Base-by-base conservation (phyloP, 2,113 vertebrate genomes). In the Mesoclemmys tuberculata region DNA sequence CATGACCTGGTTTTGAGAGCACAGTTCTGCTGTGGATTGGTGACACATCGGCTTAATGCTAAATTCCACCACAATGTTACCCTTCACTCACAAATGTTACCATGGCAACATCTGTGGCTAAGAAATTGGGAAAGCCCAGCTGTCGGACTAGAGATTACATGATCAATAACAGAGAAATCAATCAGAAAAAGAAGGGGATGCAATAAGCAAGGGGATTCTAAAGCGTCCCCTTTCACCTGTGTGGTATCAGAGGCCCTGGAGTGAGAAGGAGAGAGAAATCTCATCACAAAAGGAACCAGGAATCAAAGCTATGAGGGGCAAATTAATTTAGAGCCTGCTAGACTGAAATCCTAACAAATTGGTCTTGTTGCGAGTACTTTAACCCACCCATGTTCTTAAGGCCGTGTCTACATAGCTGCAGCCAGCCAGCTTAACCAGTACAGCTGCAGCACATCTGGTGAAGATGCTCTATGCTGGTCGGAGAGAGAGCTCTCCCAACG, bases 31-130 rank as follows among this genome's bases (percentile, higher is more conserved):
- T 81, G 55, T n/a, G 24, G 21, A 19, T 75, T 0, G 0, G 31
- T 46, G 80, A 9, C 48, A 88, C 79, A 6, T 56, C 81, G 74
- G 27, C 9, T 89, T 82, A 90, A 75, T 1, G 1, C 51, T 96
- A 81, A 91, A 91, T 95, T 94, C 80, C 0, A 3, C 77, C 41
- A 87, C 0, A 0, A 48, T 88, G 94, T 91, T 74, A 94, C 80
- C 80, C 95, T 29, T 13, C 46, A 86, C 78, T 87, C 0, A 0
- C 85, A 92, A 80, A 87, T 58, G 96, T 97, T 97, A 35, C 96
- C 93, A 96, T 96, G 94, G 97, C 93, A 96, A 98, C 96, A 77
- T 90, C 82, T 91, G 78, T 51, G 94, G 85, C 87, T 82, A 93
- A 92, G 90, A 96, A 96, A 89, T 80, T 49, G 61, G 82, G 58